Percentiles rank a stretch among this genome's conserved stretches.
These are phyloP conservation scores for Parauchenoglanis ngamensis DNA, from an alignment of 2,797 vertebrate genomes.

Conservation along the genomic window DNA sequence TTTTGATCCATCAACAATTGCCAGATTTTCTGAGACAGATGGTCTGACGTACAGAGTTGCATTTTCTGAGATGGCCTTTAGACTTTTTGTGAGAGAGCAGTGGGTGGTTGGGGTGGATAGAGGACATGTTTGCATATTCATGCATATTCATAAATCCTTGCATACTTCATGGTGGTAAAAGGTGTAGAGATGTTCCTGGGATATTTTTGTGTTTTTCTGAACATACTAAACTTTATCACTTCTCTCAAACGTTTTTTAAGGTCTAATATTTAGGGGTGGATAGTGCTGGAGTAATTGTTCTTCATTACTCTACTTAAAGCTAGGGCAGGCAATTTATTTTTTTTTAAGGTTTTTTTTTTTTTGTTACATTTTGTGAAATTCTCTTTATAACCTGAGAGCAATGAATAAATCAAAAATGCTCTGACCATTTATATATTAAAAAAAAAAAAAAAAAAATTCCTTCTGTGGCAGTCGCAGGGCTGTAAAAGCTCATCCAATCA, in stretches of 20 bases:
- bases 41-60: background rate
- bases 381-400: too few relatives aligned
- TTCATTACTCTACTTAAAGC: background rate
- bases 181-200: background rate
- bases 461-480: too few relatives aligned
- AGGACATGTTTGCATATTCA: conserved; percentile 9
- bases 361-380: too few relatives aligned
- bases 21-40: conserved; percentile 4
- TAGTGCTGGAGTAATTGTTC: background rate
- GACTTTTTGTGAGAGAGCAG: conserved; percentile 9
- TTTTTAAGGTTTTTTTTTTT: too few relatives aligned
- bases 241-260: background rate
- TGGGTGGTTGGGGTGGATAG: background rate
- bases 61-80: background rate
- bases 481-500: too few relatives aligned
- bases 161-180: background rate
- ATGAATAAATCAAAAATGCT: too few relatives aligned
- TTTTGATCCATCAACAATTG: background rate
- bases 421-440: too few relatives aligned
- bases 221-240: background rate
- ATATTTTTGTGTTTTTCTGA: background rate
- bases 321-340: too few relatives aligned
- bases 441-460: too few relatives aligned
- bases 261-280: background rate
- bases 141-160: background rate